Evolutionary conservation across 2,797 vertebrate genomes (phyloP), one percentile per base, ranked within the genome.

Genomic region (Falco cherrug): DNA sequence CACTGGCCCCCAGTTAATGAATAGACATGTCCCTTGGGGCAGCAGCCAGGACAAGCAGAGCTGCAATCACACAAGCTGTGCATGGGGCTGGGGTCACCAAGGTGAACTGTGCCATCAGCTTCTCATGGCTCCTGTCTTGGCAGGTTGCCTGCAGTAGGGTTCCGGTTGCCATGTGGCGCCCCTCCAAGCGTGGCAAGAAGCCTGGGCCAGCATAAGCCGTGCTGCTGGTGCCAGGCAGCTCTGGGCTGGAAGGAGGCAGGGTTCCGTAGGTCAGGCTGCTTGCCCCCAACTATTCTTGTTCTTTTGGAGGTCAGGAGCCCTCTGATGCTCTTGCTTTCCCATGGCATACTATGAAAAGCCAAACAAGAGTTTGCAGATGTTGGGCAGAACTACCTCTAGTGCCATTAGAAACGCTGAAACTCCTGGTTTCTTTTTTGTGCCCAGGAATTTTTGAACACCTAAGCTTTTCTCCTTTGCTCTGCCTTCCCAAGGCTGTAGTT

Each of bases 21-120:
- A 31, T 29, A 39, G 3, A 6, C 0, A 0, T 24, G 3, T 48
- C 16, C 51, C 15, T 41, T 14, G 15, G 28, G 9, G 18, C 63
- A 33, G 29, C 61, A 73, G 56, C 31, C 61, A 57, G 63, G 51
- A 18, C 73, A 86, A 47, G 61, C 54, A n/a, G 51, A 25, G 54
- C 61, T 70, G 80, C 43, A 24, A 5, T 6, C 7, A 4, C 57
- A 9, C 0, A 6, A 70, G 47, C 67, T 29, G 33, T 29, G 25
- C 51, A 2, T 2, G 0, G 28, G 43, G 29, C 43, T 1, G 0
- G 43, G 50, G 16, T 26, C 45, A 11, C 7, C 41, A 7, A 26
- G 57, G 47, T 41, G 39, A 24, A 17, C 16, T 2, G 17, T 48
- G 64, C n/a, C 33, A 21, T 1, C 5, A 5, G 25, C 43, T 24